Percentiles rank a stretch among this genome's conserved stretches.
phyloP scores from a whole-genome alignment of 2,888 invertebrate genomes.

The Synergus laeviventris region DNA sequence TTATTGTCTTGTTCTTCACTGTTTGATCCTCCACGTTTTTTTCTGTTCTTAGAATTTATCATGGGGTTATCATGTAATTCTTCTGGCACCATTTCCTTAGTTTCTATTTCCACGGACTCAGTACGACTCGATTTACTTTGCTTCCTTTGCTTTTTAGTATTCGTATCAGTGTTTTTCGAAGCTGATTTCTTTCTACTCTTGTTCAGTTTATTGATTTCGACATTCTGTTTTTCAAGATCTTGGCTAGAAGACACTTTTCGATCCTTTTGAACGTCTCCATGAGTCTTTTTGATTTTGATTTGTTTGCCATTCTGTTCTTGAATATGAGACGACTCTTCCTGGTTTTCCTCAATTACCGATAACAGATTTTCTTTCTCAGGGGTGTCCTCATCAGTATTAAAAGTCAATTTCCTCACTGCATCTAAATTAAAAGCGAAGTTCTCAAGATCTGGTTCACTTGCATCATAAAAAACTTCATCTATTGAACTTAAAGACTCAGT shows the following conservation, averaged over 20 bases:
- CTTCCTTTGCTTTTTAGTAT: not conserved
- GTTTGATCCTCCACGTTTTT: not conserved
- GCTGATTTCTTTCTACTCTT: not conserved
- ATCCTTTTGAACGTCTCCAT: not conserved
- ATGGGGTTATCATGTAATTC: not conserved
- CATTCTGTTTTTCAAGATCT: not conserved
- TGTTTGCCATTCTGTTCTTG: not conserved
- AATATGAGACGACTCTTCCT: not conserved
- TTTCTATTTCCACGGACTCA: not conserved
- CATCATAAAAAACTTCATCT: constrained; percentile 3
- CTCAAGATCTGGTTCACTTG: not conserved
- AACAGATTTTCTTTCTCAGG: not conserved
- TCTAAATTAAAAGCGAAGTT: not conserved
- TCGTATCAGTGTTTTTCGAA: not conserved
- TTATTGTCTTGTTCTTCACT: not conserved
- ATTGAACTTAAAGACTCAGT: not conserved
- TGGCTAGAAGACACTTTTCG: not conserved
- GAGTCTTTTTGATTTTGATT: not conserved
- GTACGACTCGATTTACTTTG: not conserved
- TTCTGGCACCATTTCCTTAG: not conserved
- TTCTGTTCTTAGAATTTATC: not conserved
- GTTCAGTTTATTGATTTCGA: not conserved
- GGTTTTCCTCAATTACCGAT: constrained; percentile 6
- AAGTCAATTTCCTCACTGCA: constrained; percentile 18
- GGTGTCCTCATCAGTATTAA: constrained; percentile 14